Evolutionary conservation across 2,113 vertebrate species (phyloP), one percentile per base, ranked within the genome.

Genomic region (Nicator chloris): DNA sequence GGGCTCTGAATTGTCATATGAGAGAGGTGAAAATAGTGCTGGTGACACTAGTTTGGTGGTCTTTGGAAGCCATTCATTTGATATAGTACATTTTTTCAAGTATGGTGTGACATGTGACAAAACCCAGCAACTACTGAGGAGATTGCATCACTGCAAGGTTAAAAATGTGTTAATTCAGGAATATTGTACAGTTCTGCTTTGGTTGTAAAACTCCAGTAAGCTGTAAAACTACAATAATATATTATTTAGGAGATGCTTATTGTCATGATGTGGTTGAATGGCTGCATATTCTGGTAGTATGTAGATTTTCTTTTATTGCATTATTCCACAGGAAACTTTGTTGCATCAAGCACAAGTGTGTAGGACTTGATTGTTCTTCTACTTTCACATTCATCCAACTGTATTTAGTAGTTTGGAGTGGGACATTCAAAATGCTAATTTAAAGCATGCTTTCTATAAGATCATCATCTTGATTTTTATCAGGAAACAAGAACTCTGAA

Each of bases 401-500:
- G 47, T 57, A 57, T 83, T 68, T 49, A 77, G 19, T 63, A 50
- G 8, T 50, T 57, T 77, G 66, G 33, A 79, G n/a, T 27, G 31
- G 15, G 59, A 44, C 18, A 40, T 84, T 80, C 28, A 28, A 88
- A 86, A 82, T 63, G 39, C 16, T 69, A 18, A 63, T 50, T 78
- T 39, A 70, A 83, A 90, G 33, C 18, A 51, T 91, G 5, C 40
- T 82, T 90, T 28, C 37, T 90, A 1, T 56, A 82, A 73, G 37
- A 47, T 60, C 6, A 30, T 80, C 3, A 10, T 65, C 44, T 80
- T 73, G 35, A 92, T 87, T 94, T 94, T 94, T 94, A 47, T 78
- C 92, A 97, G 97, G 91, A 73, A 94, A 57, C 35, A 90, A 65
- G 68, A 78, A 71, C 69, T 60, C 54, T 83, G 47, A 59, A 63